Evolutionary conservation across 2,797 vertebrate species (phyloP).

Genomic region (Ciconia nigra): DNA sequence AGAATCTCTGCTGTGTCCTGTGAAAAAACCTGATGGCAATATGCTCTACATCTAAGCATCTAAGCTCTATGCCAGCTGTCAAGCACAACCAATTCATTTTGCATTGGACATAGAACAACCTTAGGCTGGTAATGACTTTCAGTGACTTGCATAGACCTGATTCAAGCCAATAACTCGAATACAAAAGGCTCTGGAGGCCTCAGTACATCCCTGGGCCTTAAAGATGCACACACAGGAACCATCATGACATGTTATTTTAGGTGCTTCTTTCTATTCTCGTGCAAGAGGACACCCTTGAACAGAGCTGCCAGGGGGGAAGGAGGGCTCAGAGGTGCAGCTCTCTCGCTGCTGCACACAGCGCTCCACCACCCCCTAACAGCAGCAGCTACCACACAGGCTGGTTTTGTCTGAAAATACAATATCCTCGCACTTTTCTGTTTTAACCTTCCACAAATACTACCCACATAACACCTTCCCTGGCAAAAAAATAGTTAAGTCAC

Average conservation of each 20-base stretch:
- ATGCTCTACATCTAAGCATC: slow-evolving; percentile 48
- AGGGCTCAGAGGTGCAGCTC: background rate
- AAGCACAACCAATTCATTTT: slow-evolving; percentile 24
- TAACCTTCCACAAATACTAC: background rate
- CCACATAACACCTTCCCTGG: background rate
- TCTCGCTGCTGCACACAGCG: fast-evolving
- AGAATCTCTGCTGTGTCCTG: background rate
- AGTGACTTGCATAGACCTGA: background rate
- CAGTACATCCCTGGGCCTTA: background rate
- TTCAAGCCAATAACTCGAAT: background rate
- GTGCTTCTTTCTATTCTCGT: background rate
- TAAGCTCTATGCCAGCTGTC: slow-evolving; percentile 24
- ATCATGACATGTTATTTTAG: background rate
- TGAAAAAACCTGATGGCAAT: slow-evolving; percentile 56
- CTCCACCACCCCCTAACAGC: background rate
- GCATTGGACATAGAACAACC: slow-evolving; percentile 6
- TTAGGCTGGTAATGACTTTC: slow-evolving; percentile 60
- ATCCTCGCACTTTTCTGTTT: background rate
- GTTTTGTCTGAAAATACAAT: background rate
- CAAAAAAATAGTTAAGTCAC: background rate
- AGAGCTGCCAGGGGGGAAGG: fast-evolving
- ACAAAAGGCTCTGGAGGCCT: background rate
- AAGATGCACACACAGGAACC: background rate
- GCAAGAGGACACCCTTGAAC: background rate
- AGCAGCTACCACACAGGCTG: background rate